A percentile compares a stretch with the other conserved stretches of the same genome.
Conservation (phyloP, 1,140 invertebrate species). For the Steinernema khuongi region DNA sequence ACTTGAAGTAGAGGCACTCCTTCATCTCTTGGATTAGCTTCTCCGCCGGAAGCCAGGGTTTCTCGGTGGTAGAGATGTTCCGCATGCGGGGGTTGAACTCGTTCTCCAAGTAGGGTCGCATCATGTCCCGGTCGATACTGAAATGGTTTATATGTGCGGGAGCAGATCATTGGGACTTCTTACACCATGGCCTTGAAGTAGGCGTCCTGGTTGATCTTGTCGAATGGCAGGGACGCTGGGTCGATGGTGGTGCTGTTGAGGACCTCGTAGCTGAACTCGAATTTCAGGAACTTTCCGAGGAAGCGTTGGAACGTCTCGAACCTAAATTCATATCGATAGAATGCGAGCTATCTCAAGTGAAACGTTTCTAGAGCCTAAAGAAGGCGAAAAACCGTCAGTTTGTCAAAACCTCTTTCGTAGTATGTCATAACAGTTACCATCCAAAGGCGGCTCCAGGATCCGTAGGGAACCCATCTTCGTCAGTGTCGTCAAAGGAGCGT, state of each 20-base stretch:
- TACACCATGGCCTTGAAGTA: slow-evolving; percentile 28
- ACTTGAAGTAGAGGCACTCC: slow-evolving; percentile 10
- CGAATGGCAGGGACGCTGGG: slow-evolving; percentile 18
- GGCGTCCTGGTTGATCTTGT: slow-evolving; percentile 22
- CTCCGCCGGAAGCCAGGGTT: slow-evolving; percentile 4
- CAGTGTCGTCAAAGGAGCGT: not conserved
- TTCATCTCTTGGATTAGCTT: slow-evolving; percentile 3
- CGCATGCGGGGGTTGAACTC: slow-evolving; percentile 7
- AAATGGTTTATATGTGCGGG: not conserved
- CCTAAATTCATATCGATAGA: slow-evolving; percentile 12
- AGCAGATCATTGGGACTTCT: not conserved
- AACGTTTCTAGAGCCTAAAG: no score
- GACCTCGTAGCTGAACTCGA: slow-evolving; percentile 28
- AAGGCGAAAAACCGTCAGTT: not conserved
- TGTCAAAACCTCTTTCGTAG: not conserved
- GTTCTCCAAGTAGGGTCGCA: not conserved
- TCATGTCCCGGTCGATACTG: slow-evolving; percentile 5
- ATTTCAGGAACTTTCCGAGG: slow-evolving; percentile 23
- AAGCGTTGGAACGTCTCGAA: slow-evolving; percentile 23
- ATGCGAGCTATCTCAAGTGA: no score
- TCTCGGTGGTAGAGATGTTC: not conserved
- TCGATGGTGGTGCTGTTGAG: slow-evolving; percentile 23
- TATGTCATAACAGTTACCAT: not conserved
- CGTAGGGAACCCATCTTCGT: slow-evolving; percentile 3
- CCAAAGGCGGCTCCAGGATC: not conserved